phyloP scores from a whole-genome alignment of 2,888 invertebrate species.

The Emmelina monodactyla region DNA sequence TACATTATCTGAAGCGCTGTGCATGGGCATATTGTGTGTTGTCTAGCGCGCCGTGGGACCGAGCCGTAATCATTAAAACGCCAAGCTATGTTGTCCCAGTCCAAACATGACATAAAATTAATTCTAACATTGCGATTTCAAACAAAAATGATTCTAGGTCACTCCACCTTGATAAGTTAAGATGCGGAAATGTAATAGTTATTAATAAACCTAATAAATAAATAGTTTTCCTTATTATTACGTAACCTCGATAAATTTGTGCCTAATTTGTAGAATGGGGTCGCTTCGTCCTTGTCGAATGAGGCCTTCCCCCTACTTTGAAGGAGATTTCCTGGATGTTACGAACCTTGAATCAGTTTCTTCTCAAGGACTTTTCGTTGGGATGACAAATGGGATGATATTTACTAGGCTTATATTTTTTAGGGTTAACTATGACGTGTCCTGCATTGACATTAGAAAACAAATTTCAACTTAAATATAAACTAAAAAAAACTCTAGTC shows the following conservation, averaged over 20 bases:
- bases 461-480: no score
- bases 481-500: no score
- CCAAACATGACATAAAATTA: no score
- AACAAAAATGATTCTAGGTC: no score
- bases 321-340: constrained; percentile 44
- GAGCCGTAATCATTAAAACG: no score
- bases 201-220: not conserved
- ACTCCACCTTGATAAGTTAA: not conserved
- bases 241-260: constrained; percentile 2
- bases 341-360: constrained; percentile 43
- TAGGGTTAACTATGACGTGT: no score
- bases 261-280: constrained; percentile 19
- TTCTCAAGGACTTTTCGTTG: constrained; percentile 42
- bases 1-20: no score
- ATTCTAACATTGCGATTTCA: no score
- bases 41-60: no score
- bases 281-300: constrained; percentile 34
- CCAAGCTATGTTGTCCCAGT: no score
- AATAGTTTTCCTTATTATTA: constrained; percentile 23
- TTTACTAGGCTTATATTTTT: constrained; percentile 52
- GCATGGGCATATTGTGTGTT: no score
- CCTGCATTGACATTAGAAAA: no score
- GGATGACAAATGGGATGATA: constrained; percentile 46
- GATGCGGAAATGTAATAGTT: not conserved
- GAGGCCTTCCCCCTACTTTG: constrained; percentile 28